phyloP scores from a whole-genome alignment of 2,888 invertebrate species.

The Sarcophaga variegata region DNA sequence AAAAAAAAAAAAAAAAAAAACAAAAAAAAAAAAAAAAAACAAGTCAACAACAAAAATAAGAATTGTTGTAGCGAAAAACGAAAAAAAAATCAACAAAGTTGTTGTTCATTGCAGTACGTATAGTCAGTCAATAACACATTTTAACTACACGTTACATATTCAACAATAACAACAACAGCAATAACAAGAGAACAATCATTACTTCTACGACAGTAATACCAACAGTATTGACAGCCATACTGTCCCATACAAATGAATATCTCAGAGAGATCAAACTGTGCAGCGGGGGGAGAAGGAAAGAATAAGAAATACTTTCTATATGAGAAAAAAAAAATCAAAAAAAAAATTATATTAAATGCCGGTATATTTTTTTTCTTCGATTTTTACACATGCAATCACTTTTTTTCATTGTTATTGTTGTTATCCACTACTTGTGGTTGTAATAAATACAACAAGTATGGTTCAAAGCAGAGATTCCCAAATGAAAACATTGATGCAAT shows the following conservation, averaged over 20 bases:
- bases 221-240: background rate
- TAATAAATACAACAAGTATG: constrained; percentile 5
- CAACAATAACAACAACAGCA: constrained; percentile 35
- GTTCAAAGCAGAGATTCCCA: constrained; percentile 28
- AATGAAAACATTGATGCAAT: background rate
- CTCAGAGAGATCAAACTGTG: background rate
- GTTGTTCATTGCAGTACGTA: too few relatives aligned
- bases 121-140: constrained; percentile 52
- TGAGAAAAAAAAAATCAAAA: background rate
- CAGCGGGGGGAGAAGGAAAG: background rate
- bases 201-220: background rate
- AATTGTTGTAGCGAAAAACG: background rate
- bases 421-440: background rate
- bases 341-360: constrained; percentile 25
- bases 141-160: constrained; percentile 48
- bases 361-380: constrained; percentile 21
- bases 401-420: background rate
- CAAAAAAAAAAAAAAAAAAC: constrained; percentile 4
- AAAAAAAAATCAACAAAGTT: background rate
- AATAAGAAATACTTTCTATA: background rate
- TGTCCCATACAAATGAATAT: background rate
- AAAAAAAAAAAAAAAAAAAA: background rate
- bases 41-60: background rate
- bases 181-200: constrained; percentile 4
- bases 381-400: constrained; percentile 42